Conservation (phyloP, 2,888 invertebrate genomes). For the Ferdinandea cuprea region DNA sequence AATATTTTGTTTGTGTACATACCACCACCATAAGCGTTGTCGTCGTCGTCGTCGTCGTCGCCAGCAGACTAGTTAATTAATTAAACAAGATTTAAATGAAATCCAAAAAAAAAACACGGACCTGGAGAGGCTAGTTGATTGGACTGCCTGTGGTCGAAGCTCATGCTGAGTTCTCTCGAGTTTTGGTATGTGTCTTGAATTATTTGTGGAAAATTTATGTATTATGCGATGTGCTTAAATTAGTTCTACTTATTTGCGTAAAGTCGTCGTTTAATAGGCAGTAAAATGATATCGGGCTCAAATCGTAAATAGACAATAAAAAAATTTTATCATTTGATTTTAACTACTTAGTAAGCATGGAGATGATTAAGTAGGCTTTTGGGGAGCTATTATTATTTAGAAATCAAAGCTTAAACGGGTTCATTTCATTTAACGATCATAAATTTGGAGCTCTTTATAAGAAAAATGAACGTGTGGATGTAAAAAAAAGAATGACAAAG, state of each 20-base stretch:
- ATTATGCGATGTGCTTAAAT: constrained; percentile 46
- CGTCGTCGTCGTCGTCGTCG: constrained; percentile 21
- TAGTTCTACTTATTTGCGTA: constrained; percentile 38
- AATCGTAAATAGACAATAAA: constrained; percentile 55
- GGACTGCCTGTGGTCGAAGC: neutral
- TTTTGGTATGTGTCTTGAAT: constrained; percentile 16
- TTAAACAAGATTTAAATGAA: constrained; percentile 46
- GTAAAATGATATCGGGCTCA: constrained; percentile 35
- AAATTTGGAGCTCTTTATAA: too few relatives aligned
- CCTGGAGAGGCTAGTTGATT: constrained; percentile 28
- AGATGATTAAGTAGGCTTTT: neutral
- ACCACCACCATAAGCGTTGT: too few relatives aligned
- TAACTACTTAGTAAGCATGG: neutral
- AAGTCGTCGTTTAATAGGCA: constrained; percentile 42
- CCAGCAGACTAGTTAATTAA: constrained; percentile 57
- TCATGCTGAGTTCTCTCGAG: constrained; percentile 40
- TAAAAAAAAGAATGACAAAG: too few relatives aligned
- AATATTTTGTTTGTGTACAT: too few relatives aligned
- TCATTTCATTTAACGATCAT: too few relatives aligned
- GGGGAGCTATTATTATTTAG: too few relatives aligned
- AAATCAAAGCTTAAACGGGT: too few relatives aligned
- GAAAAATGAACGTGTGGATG: too few relatives aligned
- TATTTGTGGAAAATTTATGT: constrained; percentile 27
- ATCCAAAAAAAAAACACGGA: constrained; percentile 8
- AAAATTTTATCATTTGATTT: constrained; percentile 30